These are phyloP conservation scores for Phyllopteryx taeniolatus DNA, from an alignment of 2,113 vertebrate genomes.

Conservation along the genomic window DNA sequence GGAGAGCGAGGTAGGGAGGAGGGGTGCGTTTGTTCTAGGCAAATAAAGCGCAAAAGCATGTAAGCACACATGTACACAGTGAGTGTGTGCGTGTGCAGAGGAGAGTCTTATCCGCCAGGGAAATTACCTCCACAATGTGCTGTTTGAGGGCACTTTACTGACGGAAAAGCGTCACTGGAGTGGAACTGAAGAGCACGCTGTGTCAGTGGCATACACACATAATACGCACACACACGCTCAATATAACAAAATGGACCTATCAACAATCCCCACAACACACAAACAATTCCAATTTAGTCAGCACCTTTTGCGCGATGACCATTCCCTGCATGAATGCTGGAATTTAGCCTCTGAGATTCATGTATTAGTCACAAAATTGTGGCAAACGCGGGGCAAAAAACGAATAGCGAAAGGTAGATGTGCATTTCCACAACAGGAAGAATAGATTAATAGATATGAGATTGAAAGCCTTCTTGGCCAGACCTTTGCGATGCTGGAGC, in stretches of 20 bases:
- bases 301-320: not conserved
- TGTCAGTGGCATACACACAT: too few relatives aligned
- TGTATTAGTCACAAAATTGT: too few relatives aligned
- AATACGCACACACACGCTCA: too few relatives aligned
- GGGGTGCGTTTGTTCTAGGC: slow-evolving; percentile 40
- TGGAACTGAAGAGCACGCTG: slow-evolving; percentile 29
- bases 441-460: too few relatives aligned
- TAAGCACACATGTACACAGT: slow-evolving; percentile 29
- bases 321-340: not conserved
- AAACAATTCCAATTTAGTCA: not conserved
- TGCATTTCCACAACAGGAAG: too few relatives aligned
- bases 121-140: slow-evolving; percentile 57
- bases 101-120: slow-evolving; percentile 43
- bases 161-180: slow-evolving; percentile 36
- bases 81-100: slow-evolving; percentile 10
- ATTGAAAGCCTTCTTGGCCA: too few relatives aligned
- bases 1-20: not conserved
- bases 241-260: not conserved
- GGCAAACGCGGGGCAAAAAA: too few relatives aligned
- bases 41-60: slow-evolving; percentile 53
- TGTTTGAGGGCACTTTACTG: slow-evolving; percentile 52
- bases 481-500: too few relatives aligned
- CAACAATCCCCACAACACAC: not conserved
- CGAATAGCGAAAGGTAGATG: too few relatives aligned
- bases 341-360: not conserved